phyloP scores from a whole-genome alignment of 1,140 invertebrate genomes.

The Diachasmimorpha longicaudata region DNA sequence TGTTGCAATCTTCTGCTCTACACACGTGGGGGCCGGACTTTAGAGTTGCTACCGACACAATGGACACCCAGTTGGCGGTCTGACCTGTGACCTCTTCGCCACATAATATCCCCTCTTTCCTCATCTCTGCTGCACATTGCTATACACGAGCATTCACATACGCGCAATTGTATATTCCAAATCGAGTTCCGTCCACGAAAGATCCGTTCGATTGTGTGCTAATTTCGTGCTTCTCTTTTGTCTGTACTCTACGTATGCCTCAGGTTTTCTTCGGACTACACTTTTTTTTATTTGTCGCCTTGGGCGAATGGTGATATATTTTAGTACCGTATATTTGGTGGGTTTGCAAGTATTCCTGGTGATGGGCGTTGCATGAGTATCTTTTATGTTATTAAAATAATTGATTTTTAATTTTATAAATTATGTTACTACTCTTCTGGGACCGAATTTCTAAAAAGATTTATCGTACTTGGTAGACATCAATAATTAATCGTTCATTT shows the following conservation, averaged over 20 bases:
- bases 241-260: slow-evolving; percentile 24
- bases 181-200: slow-evolving; percentile 7
- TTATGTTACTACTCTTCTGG: no score
- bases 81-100: slow-evolving; percentile 55
- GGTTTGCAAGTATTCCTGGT: neutral
- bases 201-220: slow-evolving; percentile 61
- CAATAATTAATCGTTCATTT: no score
- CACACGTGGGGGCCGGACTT: slow-evolving; percentile 20
- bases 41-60: slow-evolving; percentile 50
- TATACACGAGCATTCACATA: slow-evolving; percentile 51
- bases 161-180: slow-evolving; percentile 26
- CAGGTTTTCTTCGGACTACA: neutral
- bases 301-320: neutral
- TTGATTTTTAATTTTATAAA: neutral
- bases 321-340: neutral
- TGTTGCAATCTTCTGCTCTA: neutral
- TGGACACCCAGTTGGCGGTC: slow-evolving; percentile 59
- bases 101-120: slow-evolving; percentile 40
- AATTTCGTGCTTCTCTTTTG: slow-evolving; percentile 53
- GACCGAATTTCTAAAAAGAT: no score
- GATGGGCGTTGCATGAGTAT: no score
- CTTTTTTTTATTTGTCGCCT: neutral
- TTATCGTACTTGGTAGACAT: no score
- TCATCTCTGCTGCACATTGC: neutral
- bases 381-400: no score